Evolutionary conservation across 2,113 vertebrate species (phyloP).

Genomic region (Siniperca knerii): DNA sequence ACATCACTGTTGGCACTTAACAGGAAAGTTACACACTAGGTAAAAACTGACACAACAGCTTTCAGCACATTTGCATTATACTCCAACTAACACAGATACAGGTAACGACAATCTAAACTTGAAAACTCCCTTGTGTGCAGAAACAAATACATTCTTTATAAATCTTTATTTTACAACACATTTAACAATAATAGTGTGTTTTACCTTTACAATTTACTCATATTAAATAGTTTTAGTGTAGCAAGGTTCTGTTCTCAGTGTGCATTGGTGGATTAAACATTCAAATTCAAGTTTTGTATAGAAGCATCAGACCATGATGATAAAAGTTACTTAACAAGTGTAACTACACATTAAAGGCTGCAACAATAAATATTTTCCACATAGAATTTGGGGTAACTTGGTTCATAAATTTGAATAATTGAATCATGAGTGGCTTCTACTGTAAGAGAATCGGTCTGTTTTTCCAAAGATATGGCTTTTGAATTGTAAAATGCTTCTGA

Average conservation of each 20-base stretch:
- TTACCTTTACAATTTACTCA: constrained; percentile 20
- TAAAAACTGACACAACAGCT: constrained; percentile 26
- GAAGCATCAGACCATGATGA: constrained; percentile 2
- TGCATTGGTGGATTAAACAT: constrained; percentile 26
- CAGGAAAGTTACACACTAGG: background rate
- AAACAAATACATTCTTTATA: constrained; percentile 17
- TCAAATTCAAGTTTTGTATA: constrained; percentile 37
- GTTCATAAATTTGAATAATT: background rate
- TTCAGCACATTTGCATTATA: constrained; percentile 39
- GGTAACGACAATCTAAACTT: background rate
- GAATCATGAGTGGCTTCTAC: background rate
- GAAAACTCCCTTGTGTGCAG: background rate
- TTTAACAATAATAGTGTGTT: background rate
- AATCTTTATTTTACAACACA: constrained; percentile 30
- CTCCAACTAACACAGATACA: constrained; percentile 24
- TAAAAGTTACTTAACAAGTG: background rate
- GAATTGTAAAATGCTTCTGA: background rate
- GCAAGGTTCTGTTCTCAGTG: background rate
- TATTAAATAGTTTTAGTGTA: constrained; percentile 15
- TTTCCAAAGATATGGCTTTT: constrained; percentile 33
- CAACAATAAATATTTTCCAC: background rate
- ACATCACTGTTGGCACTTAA: constrained; percentile 55
- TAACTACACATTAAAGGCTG: constrained; percentile 13
- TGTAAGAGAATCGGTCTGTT: background rate
- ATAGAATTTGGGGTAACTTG: background rate